Conservation (phyloP, 2,888 invertebrate genomes). For the Chrysina gloriosa region DNA sequence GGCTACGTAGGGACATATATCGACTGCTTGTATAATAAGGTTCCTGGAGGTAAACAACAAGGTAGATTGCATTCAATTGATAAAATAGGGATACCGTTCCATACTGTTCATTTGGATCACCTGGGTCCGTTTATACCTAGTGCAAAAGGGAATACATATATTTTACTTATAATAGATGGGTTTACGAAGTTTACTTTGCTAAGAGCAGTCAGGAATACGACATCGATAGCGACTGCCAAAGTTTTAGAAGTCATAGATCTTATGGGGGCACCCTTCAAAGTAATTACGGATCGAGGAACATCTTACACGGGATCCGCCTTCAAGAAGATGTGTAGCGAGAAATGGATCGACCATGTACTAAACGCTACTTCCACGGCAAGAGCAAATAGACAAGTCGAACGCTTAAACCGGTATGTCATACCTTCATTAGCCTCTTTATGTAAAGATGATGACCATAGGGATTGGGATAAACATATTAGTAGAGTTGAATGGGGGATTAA, state of each 20-base stretch:
- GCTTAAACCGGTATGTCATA: too few relatives aligned
- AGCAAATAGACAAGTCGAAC: too few relatives aligned
- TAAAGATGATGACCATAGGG: too few relatives aligned
- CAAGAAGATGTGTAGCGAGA: neutral
- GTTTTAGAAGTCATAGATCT: neutral
- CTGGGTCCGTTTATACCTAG: neutral
- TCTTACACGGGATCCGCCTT: neutral
- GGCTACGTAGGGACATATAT: neutral
- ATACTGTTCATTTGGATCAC: neutral
- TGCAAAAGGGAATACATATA: too few relatives aligned
- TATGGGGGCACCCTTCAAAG: neutral
- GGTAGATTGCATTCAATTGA: neutral
- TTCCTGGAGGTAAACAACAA: conserved; percentile 7
- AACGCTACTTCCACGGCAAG: too few relatives aligned
- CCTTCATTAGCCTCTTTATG: too few relatives aligned
- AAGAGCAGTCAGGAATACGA: neutral
- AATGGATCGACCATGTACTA: neutral
- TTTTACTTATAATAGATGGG: too few relatives aligned
- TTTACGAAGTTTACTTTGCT: neutral
- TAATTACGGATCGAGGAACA: neutral
- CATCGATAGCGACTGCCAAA: neutral
- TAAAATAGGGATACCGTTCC: neutral
- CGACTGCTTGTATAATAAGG: too few relatives aligned
- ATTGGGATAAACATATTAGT: too few relatives aligned
- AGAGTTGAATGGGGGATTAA: too few relatives aligned